Conservation (phyloP, 2,113 vertebrate genomes). For the Vombatus ursinus region DNA sequence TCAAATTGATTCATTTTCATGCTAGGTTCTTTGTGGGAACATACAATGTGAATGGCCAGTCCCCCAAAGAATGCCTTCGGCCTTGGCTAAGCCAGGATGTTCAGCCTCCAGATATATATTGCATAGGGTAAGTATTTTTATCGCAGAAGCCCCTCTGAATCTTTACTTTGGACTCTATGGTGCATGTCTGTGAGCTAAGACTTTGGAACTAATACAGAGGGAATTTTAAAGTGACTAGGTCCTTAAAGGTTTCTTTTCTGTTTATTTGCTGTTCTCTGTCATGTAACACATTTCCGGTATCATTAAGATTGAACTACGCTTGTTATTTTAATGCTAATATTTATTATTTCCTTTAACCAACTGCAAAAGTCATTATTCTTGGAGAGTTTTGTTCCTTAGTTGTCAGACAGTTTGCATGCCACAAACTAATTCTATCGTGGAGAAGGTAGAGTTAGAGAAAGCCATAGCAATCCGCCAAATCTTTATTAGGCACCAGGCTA, state of each 20-base stretch:
- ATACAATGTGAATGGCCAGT: conserved; percentile 96
- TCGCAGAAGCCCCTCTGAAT: background rate
- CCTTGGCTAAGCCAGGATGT: conserved; percentile 89
- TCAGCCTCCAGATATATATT: conserved; percentile 95
- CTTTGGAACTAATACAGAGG: background rate
- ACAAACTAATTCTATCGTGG: conserved; percentile 58
- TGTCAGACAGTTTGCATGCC: conserved; percentile 26
- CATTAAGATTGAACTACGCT: background rate
- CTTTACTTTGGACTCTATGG: background rate
- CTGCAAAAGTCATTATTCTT: conserved; percentile 18
- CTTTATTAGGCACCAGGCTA: background rate
- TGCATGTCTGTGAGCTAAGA: background rate
- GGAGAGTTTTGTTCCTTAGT: conserved; percentile 51
- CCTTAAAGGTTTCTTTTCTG: background rate
- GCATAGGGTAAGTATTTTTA: conserved; percentile 89
- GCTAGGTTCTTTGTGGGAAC: conserved; percentile 95
- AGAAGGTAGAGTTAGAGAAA: conserved; percentile 36
- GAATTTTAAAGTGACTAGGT: background rate
- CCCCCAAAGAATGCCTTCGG: conserved; percentile 91
- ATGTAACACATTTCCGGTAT: conserved; percentile 15
- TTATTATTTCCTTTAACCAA: conserved; percentile 34
- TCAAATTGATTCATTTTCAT: conserved; percentile 26
- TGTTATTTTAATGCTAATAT: conserved; percentile 22
- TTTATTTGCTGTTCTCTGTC: conserved; percentile 27
- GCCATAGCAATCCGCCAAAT: background rate